Conservation (phyloP, 2,113 vertebrate species). For the Numenius arquata region DNA sequence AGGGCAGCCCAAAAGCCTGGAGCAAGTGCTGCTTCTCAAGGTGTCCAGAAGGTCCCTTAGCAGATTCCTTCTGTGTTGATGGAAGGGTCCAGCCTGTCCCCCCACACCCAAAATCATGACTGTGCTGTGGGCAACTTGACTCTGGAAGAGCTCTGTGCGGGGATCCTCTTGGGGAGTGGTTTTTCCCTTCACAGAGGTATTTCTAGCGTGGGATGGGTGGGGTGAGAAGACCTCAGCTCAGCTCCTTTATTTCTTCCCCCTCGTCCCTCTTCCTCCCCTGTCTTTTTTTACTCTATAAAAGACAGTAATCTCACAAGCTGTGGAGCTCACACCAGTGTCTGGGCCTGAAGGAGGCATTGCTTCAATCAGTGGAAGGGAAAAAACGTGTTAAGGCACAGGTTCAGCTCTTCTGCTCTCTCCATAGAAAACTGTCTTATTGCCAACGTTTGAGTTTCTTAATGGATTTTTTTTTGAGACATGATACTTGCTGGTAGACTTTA, state of each 20-base stretch:
- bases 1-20: not conserved
- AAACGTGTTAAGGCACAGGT: not conserved
- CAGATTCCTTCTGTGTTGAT: not conserved
- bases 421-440: not conserved
- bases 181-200: fast-evolving
- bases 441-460: not conserved
- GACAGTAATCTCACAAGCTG: not conserved
- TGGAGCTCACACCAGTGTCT: not conserved
- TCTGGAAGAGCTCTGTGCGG: not conserved
- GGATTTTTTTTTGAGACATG: not conserved
- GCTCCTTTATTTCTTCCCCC: not conserved
- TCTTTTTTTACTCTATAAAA: not conserved
- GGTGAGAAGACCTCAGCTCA: not conserved
- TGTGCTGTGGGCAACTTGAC: fast-evolving
- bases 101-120: not conserved
- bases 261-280: not conserved
- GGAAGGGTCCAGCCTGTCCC: not conserved
- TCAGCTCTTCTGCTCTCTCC: not conserved
- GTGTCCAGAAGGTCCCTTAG: not conserved
- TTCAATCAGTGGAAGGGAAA: not conserved
- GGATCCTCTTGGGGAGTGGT: fast-evolving
- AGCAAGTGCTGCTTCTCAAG: not conserved
- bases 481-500: not conserved
- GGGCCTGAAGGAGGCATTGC: not conserved
- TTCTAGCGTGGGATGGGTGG: not conserved